Evolutionary conservation across 1,140 invertebrate genomes (phyloP), one percentile per base, ranked within the genome.

Genomic region (Drosophila jambulina): DNA sequence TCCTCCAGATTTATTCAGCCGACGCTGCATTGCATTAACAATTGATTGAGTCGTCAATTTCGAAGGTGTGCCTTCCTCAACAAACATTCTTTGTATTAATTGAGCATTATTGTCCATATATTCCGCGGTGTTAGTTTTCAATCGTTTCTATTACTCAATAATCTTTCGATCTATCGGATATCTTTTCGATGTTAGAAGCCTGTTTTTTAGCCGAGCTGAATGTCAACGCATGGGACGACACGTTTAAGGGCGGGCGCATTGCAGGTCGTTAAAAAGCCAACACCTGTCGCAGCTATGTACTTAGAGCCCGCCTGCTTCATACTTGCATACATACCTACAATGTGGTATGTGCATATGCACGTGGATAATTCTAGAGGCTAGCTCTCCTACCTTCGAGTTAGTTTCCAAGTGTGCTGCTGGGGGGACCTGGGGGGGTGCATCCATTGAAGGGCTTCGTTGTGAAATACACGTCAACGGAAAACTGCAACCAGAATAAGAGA

Each of bases 391-490:
- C 36, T 69, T 69, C 42, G 38, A 43, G 61, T 67, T 67, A 48
- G 43, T 38, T 40, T 29, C 29, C 42, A 25, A 23, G 56, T 61
- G 64, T 34, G 34, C 23, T 13, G 6, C 2, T 15, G 23, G 29
- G 21, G 54, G 13, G 46, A 1, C 15, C 1, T 1, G 59, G 15
- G 60, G 25, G 61, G 21, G n/a, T 51, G 63, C 60, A 51, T 49
- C 71, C 60, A 76, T 76, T 78, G 75, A 78, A 78, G 75, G 75
- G 75, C 75, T 78, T 78, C 75, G 65, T 68, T 77, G 75, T 40
- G 67, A 78, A 78, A 67, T 70, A 79, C 76, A 79, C 76, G 76
- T 64, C 77, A 64, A 79, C 68, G 36, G 46, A 53, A 79, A 79
- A 79, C 60, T 79, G 76, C 51, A 69, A 70, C 57, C 57, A 48